Base-by-base conservation (phyloP, 1,140 invertebrate species). In the Wasmannia auropunctata region DNA sequence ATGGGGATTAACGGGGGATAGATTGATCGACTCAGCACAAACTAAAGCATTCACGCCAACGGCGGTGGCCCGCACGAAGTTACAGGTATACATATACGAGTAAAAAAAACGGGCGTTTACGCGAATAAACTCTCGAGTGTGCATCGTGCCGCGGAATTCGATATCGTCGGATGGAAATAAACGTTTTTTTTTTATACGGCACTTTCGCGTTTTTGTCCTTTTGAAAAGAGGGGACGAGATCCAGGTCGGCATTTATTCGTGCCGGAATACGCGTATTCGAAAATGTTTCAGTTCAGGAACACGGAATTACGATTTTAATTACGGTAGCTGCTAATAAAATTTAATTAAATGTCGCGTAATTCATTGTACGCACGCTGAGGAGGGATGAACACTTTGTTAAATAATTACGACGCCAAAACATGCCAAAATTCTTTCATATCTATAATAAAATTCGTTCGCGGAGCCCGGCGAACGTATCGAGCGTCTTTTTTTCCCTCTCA, bases 101-200 rank as follows among this genome's bases (percentile, higher is more conserved):
- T 40, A 72, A 83, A 83, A 80, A 80, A 83, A 83, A 63, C 67
- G 51, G 14, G 25, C 80, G 37, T 62, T 83, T 63, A 49, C 31
- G 31, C 60, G 72, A 56, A 74, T 46, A 83, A 83, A 83, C 28
- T 74, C 79, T 58, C 69, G 79, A 58, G 67, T 74, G 79, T 83
- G 51, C 63, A 83, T 58, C 67, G 67, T 54, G 28, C 25, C 67
- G 28, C 54, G n/a, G 51, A 72, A 83, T 83, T 83, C 51, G 37
- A 81, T 83, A 83, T 85, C 28, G 81, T 76, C 56, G 25, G 31
- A 62, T 62, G 43, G 31, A 49, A 51, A 84, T 62, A 84, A 84
- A 85, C 72, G 40, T 37, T 77, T 80, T 79, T 62, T 79, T 81
- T 84, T 51, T 40, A 34, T 31, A 37, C 80, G 25, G 8, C 16